Conservation (phyloP, 2,797 vertebrate genomes). For the Phaenicophaeus curvirostris region DNA sequence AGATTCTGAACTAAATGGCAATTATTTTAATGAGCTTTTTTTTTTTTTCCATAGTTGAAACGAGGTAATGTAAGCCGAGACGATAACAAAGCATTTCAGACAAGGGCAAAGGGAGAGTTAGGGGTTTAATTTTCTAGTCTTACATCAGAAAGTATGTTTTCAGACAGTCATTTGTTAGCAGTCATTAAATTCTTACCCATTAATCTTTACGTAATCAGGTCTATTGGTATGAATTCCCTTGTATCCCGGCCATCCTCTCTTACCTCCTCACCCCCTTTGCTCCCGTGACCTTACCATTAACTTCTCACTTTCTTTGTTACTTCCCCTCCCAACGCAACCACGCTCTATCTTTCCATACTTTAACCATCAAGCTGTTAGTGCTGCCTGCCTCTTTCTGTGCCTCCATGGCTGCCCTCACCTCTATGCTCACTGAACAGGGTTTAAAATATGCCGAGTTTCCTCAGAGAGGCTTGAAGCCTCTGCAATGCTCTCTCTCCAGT, state of each 20-base stretch:
- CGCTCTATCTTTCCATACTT: neutral
- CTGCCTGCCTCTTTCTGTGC: neutral
- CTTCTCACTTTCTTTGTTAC: neutral
- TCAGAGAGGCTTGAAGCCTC: neutral
- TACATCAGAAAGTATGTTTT: neutral
- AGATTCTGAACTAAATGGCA: neutral
- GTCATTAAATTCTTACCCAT: neutral
- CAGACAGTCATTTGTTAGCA: neutral
- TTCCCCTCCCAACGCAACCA: neutral
- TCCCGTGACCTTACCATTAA: neutral
- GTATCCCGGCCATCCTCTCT: neutral
- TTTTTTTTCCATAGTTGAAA: neutral
- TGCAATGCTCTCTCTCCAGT: neutral
- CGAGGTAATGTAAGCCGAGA: neutral
- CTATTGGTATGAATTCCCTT: neutral
- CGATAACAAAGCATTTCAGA: neutral
- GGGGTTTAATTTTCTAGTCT: neutral
- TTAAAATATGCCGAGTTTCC: neutral
- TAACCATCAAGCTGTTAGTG: neutral
- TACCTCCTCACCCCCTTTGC: rapidly evolving
- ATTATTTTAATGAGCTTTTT: neutral
- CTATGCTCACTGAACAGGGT: rapidly evolving
- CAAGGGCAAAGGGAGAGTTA: neutral
- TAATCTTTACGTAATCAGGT: neutral
- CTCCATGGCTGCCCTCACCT: rapidly evolving